Evolutionary conservation across 2,113 vertebrate species (phyloP), one percentile per base, ranked within the genome.

Genomic region (Leucosticte australis): DNA sequence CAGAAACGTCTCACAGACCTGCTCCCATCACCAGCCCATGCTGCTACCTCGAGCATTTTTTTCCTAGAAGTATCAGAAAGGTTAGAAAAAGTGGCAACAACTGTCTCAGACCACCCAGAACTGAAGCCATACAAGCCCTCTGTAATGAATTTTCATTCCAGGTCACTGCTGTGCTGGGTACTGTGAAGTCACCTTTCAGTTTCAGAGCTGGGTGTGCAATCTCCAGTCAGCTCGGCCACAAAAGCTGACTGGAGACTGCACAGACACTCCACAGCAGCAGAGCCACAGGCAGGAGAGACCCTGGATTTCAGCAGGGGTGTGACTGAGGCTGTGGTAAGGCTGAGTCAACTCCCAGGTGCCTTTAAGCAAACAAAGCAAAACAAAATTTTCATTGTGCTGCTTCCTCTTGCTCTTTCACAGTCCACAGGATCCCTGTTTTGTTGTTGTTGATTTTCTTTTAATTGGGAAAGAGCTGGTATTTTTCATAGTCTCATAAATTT

Each of bases 401-500:
- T 94, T n/a, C 44, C n/a, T 77, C 69, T 92, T 85, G 50, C 35
- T 81, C 44, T 89, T 90, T 89, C 76, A 64, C 52, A 53, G 44
- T 39, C 71, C 39, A 14, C 75, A 49, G 26, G 64, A 88, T 86
- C 15, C 24, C 30, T 74, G 52, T 52, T 56, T 52, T 39, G 46
- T 69, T 85, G 63, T 0, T 92, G 70, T 1, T 89, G 42, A 46
- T 81, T 90, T 90, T 69, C 47, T 91, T 94, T 93, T 89, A 95
- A 92, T 88, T 90, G 76, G 60, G 75, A 95, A 94, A 60, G 52
- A 75, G 12, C 26, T 70, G 83, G 55, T 47, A 93, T 93, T 95
- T 96, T 96, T 97, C 90, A 89, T 49, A 81, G 90, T 69, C 75
- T 83, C 73, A 74, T 94, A 96, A 97, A 83, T 71, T 88, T 97